phyloP scores from a whole-genome alignment of 2,888 invertebrate species.

The Leucophora obtusa region DNA sequence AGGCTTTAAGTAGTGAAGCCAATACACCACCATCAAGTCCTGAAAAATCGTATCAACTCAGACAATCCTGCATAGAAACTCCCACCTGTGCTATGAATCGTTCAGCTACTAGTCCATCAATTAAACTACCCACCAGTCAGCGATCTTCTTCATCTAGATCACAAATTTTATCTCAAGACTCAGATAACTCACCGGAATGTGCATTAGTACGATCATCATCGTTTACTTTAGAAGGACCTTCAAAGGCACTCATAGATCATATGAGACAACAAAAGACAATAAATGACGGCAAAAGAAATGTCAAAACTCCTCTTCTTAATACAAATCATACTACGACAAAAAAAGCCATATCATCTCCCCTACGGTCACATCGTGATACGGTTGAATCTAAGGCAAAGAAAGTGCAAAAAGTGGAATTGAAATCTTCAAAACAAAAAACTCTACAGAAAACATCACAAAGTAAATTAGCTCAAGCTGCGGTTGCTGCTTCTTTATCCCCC shows the following conservation, averaged over 20 bases:
- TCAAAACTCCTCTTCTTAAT: slow-evolving; percentile 8
- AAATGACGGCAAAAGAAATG: background rate
- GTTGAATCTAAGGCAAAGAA: slow-evolving; percentile 76
- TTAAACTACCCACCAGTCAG: slow-evolving; percentile 60
- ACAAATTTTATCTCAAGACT: slow-evolving; percentile 72
- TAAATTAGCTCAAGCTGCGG: slow-evolving; percentile 50
- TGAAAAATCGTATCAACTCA: background rate
- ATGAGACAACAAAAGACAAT: slow-evolving; percentile 67
- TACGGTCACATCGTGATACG: slow-evolving; percentile 71
- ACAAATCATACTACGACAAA: slow-evolving; percentile 5
- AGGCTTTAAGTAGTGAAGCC: slow-evolving; percentile 37
- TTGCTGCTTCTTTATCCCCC: slow-evolving; percentile 36
- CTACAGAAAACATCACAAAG: slow-evolving; percentile 54
- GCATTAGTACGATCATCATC: slow-evolving; percentile 86
- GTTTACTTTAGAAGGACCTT: slow-evolving; percentile 87
- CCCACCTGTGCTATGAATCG: slow-evolving; percentile 59
- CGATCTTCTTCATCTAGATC: slow-evolving; percentile 70
- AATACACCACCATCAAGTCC: slow-evolving; percentile 40
- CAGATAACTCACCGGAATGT: slow-evolving; percentile 52
- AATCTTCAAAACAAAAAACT: slow-evolving; percentile 63
- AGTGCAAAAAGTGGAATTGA: slow-evolving; percentile 70
- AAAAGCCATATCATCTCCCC: slow-evolving; percentile 35
- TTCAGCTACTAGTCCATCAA: slow-evolving; percentile 72
- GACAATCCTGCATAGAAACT: slow-evolving; percentile 1
- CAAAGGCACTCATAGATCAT: slow-evolving; percentile 82